Evolutionary conservation across 2,113 vertebrate species (phyloP), one percentile per base, ranked within the genome.

Genomic region (Coptodon rendalli): DNA sequence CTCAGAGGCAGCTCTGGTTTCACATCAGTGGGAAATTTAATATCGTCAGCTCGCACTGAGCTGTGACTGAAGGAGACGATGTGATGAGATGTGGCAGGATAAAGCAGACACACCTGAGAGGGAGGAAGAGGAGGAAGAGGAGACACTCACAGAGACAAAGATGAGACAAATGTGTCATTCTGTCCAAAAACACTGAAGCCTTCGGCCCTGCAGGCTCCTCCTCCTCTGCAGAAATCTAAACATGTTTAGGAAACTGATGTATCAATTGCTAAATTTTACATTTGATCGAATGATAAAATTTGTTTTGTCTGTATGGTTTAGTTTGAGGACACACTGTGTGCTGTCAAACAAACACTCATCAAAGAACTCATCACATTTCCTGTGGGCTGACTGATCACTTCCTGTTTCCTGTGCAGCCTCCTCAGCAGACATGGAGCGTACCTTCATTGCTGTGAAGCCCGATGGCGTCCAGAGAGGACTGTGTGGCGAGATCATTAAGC

Each of bases 391-490:
- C 16, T 31, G 24, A 50, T n/a, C 17, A 52, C 17, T n/a, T 54
- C 50, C 78, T 45, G 80, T 59, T 61, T 52, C 31, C 24, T 29
- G 1, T 56, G 59, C 56, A 89, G 89, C 83, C 52, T 53, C 22
- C 27, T 84, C 59, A 87, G 89, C 86, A 59, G 52, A 91, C 34
- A 93, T 94, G 0, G 98, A 99, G 87, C 97, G 96, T 19, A 99
- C 98, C 6, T 99, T 99, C 95, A 96, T 99, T 0, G 98, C 98
- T 3, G 96, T 99, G 95, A 99, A 99, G 66, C 98, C 98, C 0
- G 98, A 99, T 1, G 98, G 98, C 2, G 97, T 99, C 78, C 98
- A 98, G 96, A 94, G 98, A 29, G 96, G 98, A 2, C 96, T 99
- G 3, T 94, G 98, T 12, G 98, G 98, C 1, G 97, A 98, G n/a